Percentiles rank a stretch among this genome's conserved stretches.
Conservation (phyloP, 2,797 vertebrate genomes). For the Champsocephalus esox region DNA sequence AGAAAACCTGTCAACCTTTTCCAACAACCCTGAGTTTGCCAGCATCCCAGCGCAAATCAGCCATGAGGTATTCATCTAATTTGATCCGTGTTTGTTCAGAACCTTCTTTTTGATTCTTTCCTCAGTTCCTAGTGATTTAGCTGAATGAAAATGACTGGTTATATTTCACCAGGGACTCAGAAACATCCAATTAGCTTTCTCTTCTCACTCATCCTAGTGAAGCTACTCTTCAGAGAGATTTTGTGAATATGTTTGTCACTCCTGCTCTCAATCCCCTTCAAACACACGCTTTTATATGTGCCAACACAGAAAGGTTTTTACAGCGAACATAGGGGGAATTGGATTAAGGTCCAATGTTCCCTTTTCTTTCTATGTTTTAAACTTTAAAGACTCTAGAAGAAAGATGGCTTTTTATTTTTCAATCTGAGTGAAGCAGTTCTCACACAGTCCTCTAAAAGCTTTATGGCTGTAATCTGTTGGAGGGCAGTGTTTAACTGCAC, state of each 20-base stretch:
- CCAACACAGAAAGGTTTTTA: constrained; percentile 56
- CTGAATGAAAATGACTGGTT: not conserved
- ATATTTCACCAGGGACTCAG: constrained; percentile 11
- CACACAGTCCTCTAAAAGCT: constrained; percentile 65
- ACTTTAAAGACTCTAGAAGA: constrained; percentile 53
- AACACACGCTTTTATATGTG: constrained; percentile 56
- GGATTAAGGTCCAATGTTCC: constrained; percentile 51
- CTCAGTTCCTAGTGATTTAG: not conserved
- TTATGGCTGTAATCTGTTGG: constrained; percentile 79
- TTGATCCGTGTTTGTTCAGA: constrained; percentile 32
- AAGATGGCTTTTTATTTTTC: constrained; percentile 70
- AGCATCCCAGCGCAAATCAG: constrained; percentile 98
- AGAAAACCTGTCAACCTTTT: constrained; percentile 95
- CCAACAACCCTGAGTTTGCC: constrained; percentile 97
- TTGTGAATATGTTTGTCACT: constrained; percentile 58
- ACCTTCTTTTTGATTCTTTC: constrained; percentile 15
- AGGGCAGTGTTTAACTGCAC: constrained; percentile 75
- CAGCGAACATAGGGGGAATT: constrained; percentile 32
- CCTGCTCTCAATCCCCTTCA: constrained; percentile 48
- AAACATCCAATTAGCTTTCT: constrained; percentile 31
- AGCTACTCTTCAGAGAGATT: constrained; percentile 38
- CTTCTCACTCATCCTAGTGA: constrained; percentile 21
- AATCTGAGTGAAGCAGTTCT: constrained; percentile 56
- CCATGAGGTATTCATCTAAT: constrained; percentile 86
- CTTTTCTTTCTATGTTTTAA: constrained; percentile 49